phyloP scores from a whole-genome alignment of 2,797 vertebrate species.

The Danio jaintianensis region DNA sequence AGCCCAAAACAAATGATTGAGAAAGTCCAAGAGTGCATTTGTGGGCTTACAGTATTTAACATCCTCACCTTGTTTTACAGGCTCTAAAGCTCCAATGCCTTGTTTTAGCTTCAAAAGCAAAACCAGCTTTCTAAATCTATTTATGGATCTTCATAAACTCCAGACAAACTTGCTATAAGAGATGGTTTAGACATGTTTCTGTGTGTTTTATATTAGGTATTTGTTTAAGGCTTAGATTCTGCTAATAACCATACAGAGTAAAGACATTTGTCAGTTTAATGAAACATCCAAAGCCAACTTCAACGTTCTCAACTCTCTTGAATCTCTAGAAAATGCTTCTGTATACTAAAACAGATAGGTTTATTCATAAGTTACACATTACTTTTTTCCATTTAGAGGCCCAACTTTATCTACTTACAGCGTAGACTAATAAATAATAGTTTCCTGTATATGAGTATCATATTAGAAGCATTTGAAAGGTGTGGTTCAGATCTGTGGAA shows the following conservation, averaged over 20 bases:
- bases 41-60: slow-evolving; percentile 28
- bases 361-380: neutral
- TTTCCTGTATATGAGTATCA: slow-evolving; percentile 29
- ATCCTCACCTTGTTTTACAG: slow-evolving; percentile 56
- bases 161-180: slow-evolving; percentile 58
- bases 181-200: slow-evolving; percentile 38
- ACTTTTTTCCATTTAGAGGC: neutral
- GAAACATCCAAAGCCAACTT: neutral
- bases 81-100: slow-evolving; percentile 58
- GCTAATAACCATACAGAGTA: slow-evolving; percentile 1
- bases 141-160: slow-evolving; percentile 71
- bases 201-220: slow-evolving; percentile 69
- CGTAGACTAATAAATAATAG: slow-evolving; percentile 30
- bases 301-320: neutral
- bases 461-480: slow-evolving; percentile 43
- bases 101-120: slow-evolving; percentile 68
- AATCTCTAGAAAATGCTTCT: slow-evolving; percentile 8
- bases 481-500: slow-evolving; percentile 47
- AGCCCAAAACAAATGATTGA: slow-evolving; percentile 29
- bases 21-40: neutral
- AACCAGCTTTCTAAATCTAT: slow-evolving; percentile 61
- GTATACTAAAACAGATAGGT: neutral
- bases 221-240: slow-evolving; percentile 66
- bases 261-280: slow-evolving; percentile 5
- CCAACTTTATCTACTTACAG: neutral